Evolutionary conservation across 2,888 invertebrate genomes (phyloP).

Genomic region (Isoperla grammatica): DNA sequence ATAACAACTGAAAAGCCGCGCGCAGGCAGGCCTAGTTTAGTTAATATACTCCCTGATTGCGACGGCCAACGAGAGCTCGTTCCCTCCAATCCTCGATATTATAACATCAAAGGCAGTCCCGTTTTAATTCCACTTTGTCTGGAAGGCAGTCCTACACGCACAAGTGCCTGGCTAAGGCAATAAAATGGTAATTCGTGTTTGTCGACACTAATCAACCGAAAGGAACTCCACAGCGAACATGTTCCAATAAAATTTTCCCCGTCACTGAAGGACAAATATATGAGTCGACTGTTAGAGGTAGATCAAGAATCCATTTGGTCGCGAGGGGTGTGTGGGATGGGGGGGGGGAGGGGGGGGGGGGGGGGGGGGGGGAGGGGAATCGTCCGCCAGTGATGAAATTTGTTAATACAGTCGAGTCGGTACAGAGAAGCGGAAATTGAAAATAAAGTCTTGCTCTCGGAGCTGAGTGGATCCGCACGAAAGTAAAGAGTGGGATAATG

Average conservation of each 20-base stretch:
- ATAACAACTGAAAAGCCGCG: slow-evolving; percentile 23
- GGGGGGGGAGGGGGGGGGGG: slow-evolving; percentile 5
- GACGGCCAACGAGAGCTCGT: slow-evolving; percentile 11
- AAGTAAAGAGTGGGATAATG: slow-evolving; percentile 19
- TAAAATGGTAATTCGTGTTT: slow-evolving; percentile 68
- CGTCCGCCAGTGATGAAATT: slow-evolving; percentile 30
- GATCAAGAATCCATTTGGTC: slow-evolving; percentile 30
- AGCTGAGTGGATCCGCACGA: slow-evolving; percentile 17
- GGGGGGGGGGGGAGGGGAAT: slow-evolving; percentile 13
- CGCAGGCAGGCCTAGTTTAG: slow-evolving; percentile 25
- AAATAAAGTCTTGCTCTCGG: slow-evolving; percentile 26
- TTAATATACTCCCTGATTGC: slow-evolving; percentile 31
- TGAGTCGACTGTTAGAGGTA: slow-evolving; percentile 25
- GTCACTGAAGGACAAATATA: slow-evolving; percentile 40
- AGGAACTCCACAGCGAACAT: slow-evolving; percentile 31
- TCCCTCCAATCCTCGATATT: slow-evolving; percentile 29
- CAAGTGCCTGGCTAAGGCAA: slow-evolving; percentile 45
- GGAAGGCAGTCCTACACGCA: slow-evolving; percentile 41
- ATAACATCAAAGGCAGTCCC: slow-evolving; percentile 49
- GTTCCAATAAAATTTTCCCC: slow-evolving; percentile 34
- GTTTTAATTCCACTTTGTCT: slow-evolving; percentile 55
- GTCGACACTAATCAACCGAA: slow-evolving; percentile 56
- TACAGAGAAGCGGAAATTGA: slow-evolving; percentile 25
- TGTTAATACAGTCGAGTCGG: slow-evolving; percentile 26
- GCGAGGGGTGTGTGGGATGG: background rate